phyloP scores from a whole-genome alignment of 2,888 invertebrate species.

The Polydrusus cervinus region DNA sequence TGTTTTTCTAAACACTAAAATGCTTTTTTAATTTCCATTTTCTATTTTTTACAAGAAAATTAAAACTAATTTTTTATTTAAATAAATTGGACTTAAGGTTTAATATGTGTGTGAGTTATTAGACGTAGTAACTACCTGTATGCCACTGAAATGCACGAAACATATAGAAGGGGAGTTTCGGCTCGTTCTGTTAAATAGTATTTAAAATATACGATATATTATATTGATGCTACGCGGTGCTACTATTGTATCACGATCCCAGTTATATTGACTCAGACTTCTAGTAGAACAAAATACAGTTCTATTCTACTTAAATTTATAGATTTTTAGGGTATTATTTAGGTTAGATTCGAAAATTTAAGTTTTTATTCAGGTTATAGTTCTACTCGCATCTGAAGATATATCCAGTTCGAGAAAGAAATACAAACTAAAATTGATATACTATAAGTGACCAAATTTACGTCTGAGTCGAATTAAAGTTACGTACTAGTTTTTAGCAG shows the following conservation, averaged over 20 bases:
- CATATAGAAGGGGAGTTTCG: conserved; percentile 86
- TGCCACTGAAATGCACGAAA: conserved; percentile 92
- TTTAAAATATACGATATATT: conserved; percentile 60
- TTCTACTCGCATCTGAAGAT: neutral
- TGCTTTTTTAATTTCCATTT: too few relatives aligned
- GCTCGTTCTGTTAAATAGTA: conserved; percentile 63
- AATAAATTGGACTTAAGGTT: conserved; percentile 39
- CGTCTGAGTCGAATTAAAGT: conserved; percentile 35
- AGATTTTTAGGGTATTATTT: conserved; percentile 32
- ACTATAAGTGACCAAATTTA: conserved; percentile 13
- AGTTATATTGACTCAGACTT: conserved; percentile 37
- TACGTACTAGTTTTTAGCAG: conserved; percentile 59
- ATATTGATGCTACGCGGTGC: conserved; percentile 62
- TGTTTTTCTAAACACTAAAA: too few relatives aligned
- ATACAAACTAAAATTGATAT: neutral
- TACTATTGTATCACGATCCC: conserved; percentile 58
- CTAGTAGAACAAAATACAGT: conserved; percentile 35
- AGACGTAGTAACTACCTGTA: conserved; percentile 73
- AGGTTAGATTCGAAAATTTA: conserved; percentile 49
- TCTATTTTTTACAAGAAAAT: too few relatives aligned
- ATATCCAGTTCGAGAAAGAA: neutral
- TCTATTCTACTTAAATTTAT: conserved; percentile 14
- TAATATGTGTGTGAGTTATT: conserved; percentile 49
- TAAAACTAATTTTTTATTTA: too few relatives aligned
- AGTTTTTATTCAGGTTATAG: conserved; percentile 1